A percentile compares a stretch with the other conserved stretches of the same genome.
Evolutionary conservation across 2,888 invertebrate species (phyloP).

Genomic region (Dromius quadrimaculatus): DNA sequence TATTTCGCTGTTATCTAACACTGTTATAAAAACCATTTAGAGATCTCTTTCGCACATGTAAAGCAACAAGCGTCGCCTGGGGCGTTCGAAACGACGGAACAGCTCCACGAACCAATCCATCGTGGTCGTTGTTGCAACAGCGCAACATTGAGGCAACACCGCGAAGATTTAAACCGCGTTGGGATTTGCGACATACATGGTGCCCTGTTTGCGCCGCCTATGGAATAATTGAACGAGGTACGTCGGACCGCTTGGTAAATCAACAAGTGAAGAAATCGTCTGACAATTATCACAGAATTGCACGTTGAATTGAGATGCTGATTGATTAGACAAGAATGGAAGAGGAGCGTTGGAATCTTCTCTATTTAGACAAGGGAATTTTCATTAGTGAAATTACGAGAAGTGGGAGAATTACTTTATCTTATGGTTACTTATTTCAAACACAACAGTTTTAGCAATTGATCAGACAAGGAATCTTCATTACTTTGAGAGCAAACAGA

Average conservation of each 20-base stretch:
- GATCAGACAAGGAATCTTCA: too few relatives aligned
- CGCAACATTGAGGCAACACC: background rate
- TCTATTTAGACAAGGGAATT: background rate
- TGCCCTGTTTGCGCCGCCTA: constrained; percentile 11
- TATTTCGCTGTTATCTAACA: constrained; percentile 20
- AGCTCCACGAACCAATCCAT: constrained; percentile 13
- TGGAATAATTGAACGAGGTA: constrained; percentile 19
- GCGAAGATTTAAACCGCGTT: constrained; percentile 17
- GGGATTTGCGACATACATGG: constrained; percentile 36
- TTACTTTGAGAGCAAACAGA: too few relatives aligned
- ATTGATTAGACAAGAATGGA: background rate
- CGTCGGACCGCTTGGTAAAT: constrained; percentile 16
- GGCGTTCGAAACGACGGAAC: constrained; percentile 18
- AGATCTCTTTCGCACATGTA: constrained; percentile 12
- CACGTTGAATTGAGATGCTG: background rate
- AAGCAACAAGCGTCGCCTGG: constrained; percentile 11
- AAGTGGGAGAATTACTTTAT: background rate
- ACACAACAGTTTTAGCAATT: too few relatives aligned
- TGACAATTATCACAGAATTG: constrained; percentile 26
- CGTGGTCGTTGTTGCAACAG: constrained; percentile 17
- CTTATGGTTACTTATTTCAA: too few relatives aligned
- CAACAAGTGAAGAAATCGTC: constrained; percentile 29
- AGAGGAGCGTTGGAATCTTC: background rate
- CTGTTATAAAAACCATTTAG: constrained; percentile 4
- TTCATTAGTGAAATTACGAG: background rate